Base-by-base conservation (phyloP, 2,888 invertebrate genomes). In the Protophormia terraenovae region DNA sequence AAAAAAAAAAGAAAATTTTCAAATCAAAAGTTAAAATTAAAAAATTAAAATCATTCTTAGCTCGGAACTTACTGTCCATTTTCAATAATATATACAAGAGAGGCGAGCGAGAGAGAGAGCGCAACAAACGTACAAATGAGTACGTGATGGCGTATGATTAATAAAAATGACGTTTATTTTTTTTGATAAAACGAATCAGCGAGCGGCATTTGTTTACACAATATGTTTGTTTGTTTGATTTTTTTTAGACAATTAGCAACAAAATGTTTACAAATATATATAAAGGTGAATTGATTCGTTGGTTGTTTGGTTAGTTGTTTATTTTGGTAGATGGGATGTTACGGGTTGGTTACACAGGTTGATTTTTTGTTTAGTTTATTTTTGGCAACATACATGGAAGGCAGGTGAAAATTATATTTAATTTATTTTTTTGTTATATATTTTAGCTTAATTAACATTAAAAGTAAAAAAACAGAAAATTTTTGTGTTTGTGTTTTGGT, bases 51-150 rank as follows among this genome's bases (percentile, higher is more conserved):
- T 32, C 10, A 80, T 84, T 71, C 27, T 76, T 73, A 83, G 83
- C 72, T 55, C 78, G 82, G 84, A 86, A 88, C 88, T 88, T 88
- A 88, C 88, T 88, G 87, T 87, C 87, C 66, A 83, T 71, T 66
- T 45, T 64, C 64, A 41, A 47, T 22, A 14, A 10, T 29, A 29
- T 55, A 14, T 58, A 77, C 71, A 71, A 69, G 64, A 55, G 66
- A 45, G n/a, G 16, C 38, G 67, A 41, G 47, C n/a, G 32, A 32
- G 1, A 32, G 32, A 12, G 35, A n/a, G 62, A 14, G 69, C 38
- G 67, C 72, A 27, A 50, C 32, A 45, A n/a, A 35, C 10, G 50
- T 24, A 45, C 24, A 10, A 14, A 27, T n/a, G 19, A 32, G 76
- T 24, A 76, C 41, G 50, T 22, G n/a, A n/a, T n/a, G 66, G 66